These are phyloP conservation scores for Mylabris phalerata DNA, from an alignment of 1,140 invertebrate species.

Conservation along the genomic window DNA sequence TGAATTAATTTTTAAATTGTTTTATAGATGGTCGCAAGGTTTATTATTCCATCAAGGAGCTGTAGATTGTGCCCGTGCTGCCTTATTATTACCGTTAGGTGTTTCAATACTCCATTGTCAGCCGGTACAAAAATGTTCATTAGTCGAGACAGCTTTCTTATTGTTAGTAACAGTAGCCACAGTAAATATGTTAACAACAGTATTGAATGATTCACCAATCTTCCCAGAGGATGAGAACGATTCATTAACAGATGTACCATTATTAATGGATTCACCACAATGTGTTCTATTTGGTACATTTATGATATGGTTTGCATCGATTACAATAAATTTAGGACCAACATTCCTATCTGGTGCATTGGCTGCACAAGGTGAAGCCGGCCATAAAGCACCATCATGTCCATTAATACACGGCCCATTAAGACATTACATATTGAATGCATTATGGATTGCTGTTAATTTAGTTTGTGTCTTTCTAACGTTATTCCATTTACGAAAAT, in stretches of 20 bases:
- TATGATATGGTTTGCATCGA: slow-evolving; percentile 88
- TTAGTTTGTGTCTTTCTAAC: slow-evolving; percentile 81
- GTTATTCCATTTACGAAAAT: slow-evolving; percentile 73
- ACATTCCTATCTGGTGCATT: slow-evolving; percentile 76
- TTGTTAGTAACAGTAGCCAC: slow-evolving; percentile 81
- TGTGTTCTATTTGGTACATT: slow-evolving; percentile 87
- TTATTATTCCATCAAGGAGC: slow-evolving; percentile 79
- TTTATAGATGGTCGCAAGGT: slow-evolving; percentile 76
- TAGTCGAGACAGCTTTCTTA: slow-evolving; percentile 86
- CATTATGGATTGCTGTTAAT: slow-evolving; percentile 84
- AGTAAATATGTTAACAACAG: slow-evolving; percentile 84
- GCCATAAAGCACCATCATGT: slow-evolving; percentile 70
- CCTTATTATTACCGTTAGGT: slow-evolving; percentile 72
- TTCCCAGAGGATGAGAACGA: slow-evolving; percentile 73
- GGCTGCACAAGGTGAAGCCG: slow-evolving; percentile 73
- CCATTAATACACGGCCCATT: slow-evolving; percentile 73
- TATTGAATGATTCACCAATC: slow-evolving; percentile 82
- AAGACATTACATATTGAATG: slow-evolving; percentile 82
- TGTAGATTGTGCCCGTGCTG: slow-evolving; percentile 76
- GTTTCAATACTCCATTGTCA: slow-evolving; percentile 76
- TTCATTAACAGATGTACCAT: slow-evolving; percentile 43
- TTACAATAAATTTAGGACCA: slow-evolving; percentile 86
- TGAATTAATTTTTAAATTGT: slow-evolving; percentile 18
- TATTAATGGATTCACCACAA: slow-evolving; percentile 48
- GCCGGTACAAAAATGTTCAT: slow-evolving; percentile 76